Evolutionary conservation across 2,888 invertebrate species (phyloP), one percentile per base, ranked within the genome.

Genomic region (Baccha elongata): DNA sequence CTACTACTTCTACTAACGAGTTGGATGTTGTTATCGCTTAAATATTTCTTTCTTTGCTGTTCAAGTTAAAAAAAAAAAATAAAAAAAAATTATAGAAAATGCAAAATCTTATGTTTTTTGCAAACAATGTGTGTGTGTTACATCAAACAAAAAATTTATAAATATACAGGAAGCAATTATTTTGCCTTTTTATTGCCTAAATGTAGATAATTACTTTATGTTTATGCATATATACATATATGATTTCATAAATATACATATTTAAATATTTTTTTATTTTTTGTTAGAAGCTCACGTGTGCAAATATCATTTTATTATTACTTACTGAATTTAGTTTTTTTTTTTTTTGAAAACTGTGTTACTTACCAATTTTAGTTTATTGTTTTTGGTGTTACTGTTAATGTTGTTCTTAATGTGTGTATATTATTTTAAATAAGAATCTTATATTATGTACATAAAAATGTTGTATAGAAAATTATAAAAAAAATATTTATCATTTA

Each of bases 21-120:
- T 85, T 86, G 84, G 85, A 83, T 86, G 86, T 86, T 86, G 79
- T 85, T 71, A 83, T 83, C 71, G 85, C 85, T 83, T 85, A 62
- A 85, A 64, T 71, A 83, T 83, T 71, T 2, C 68, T 83, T 85
- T 79, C 58, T 79, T 84, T 84, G 84, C 79, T 64, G 65, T 81
- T 71, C 2, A 71, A 74, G 55, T 68, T 62, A 4, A 23, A 68
- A 46, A 67, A 53, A 58, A 40, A 53, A 44, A 40, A 65, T 19
- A 13, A 37, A 19, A 19, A 60, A 35, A 37, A 64, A 46, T 37
- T 13, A 60, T 23, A 8, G 6, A 68, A 37, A 64, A 37, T 52
- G 48, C 64, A 53, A 78, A 75, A 71, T 10, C 21, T 62, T 68
- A 44, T 60, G 46, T 67, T 67, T 72, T 10, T 15, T 60, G 11